A percentile compares a stretch with the other conserved stretches of the same genome.
Conservation (phyloP, 2,113 vertebrate genomes). For the Geococcyx californianus region DNA sequence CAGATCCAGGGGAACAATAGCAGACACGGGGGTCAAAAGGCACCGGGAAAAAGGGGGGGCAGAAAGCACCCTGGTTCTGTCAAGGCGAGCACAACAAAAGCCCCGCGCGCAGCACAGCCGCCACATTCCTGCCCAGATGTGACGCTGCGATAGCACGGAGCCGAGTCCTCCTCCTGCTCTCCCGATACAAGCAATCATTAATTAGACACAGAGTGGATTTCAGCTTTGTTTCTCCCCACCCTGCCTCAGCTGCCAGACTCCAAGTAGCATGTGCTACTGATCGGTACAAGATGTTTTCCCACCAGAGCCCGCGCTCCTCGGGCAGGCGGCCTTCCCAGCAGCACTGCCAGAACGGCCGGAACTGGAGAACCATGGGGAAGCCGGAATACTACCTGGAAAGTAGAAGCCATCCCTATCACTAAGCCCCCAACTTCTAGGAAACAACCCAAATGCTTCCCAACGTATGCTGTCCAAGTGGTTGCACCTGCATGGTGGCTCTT, state of each 20-base stretch:
- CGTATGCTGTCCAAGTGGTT: accelerated
- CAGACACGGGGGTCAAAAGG: too few relatives aligned
- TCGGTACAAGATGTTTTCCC: conserved; percentile 60
- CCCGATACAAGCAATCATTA: conserved; percentile 48
- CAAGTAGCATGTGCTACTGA: conserved; percentile 66
- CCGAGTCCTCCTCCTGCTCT: conserved; percentile 24
- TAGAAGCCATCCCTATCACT: background rate
- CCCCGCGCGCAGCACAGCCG: background rate
- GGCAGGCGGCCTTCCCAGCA: background rate
- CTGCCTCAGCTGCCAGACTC: conserved; percentile 64
- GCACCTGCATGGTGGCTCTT: accelerated
- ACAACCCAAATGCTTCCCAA: background rate
- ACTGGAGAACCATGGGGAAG: background rate
- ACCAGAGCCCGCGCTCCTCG: background rate
- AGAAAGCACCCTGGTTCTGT: background rate
- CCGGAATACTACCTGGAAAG: background rate
- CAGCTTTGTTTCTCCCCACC: conserved; percentile 65
- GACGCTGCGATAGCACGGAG: background rate
- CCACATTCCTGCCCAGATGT: conserved; percentile 53
- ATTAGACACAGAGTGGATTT: conserved; percentile 62
- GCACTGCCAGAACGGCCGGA: background rate
- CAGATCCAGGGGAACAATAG: background rate
- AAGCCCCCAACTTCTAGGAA: background rate
- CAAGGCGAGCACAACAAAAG: conserved; percentile 17
- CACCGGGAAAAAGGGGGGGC: background rate